Base-by-base conservation (phyloP, 2,113 vertebrate species). In the Grammomys surdaster region DNA sequence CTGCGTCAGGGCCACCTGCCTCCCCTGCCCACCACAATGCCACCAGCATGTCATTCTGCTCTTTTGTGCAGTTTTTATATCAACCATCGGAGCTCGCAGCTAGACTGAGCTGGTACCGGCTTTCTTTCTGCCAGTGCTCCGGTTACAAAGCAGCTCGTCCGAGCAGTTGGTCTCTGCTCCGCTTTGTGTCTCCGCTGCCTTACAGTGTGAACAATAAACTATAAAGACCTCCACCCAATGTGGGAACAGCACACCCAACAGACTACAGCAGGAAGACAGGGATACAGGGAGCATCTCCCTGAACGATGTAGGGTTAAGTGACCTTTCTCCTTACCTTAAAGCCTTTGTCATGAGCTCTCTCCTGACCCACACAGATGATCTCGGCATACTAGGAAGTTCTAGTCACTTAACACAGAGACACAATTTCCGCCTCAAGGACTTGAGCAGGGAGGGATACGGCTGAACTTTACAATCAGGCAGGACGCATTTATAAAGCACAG, bases 61-160 rank as follows among this genome's bases (percentile, higher is more conserved):
- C 75, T 31, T 81, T n/a, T 9, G 16, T n/a, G 43, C n/a, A 12
- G 90, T 58, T 96, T 94, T 93, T 43, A 24, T 70, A 87, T 19
- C 87, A 36, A 81, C 87, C n/a, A 46, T 4, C 43, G 81, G 51
- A 60, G 63, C 65, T 31, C 88, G n/a, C 82, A 88, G 81, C 26
- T 31, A 36, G 2, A 54, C 1, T 11, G 43, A 85, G 70, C 89
- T 46, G 54, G 77, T 13, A 72, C n/a, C 26, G 65, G 46, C 43
- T 75, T 77, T 43, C 46, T 36, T 17, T 81, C 31, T 85, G 36
- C 72, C 31, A 31, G 46, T 43, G 77, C 82, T 85, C 63, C 76
- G 36, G 60, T 82, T 88, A 88, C 40, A 77, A 95, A 63, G 43
- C 33, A 36, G 36, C 22, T 60, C 31, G 60, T 56, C 7, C 9